Evolutionary conservation across 2,888 invertebrate species (phyloP).

Genomic region (Lasioglossum leucozonium): DNA sequence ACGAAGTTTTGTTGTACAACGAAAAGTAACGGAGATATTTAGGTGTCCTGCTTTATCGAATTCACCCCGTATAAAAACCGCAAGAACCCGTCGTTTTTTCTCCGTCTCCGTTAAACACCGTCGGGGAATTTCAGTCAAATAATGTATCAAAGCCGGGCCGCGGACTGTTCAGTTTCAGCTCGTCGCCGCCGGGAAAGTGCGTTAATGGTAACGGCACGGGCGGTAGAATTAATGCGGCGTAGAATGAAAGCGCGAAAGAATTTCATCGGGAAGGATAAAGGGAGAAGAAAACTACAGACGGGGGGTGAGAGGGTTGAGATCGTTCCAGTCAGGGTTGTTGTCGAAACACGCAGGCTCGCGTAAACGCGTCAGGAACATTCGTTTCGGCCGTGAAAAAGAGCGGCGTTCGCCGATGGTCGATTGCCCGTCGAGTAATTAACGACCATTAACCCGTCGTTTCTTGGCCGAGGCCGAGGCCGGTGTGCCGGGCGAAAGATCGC

Average conservation of each 20-base stretch:
- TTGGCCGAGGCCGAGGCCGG: constrained; percentile 1
- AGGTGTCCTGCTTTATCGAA: too few species aligned
- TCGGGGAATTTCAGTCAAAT: neutral
- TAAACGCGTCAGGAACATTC: neutral
- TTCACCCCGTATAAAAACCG: too few species aligned
- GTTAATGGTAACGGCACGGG: neutral
- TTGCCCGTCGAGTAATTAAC: constrained; percentile 50
- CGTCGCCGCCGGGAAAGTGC: neutral
- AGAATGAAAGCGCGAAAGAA: neutral
- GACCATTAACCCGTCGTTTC: constrained; percentile 46
- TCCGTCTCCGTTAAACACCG: neutral
- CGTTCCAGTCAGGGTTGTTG: neutral
- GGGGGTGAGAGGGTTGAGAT: neutral
- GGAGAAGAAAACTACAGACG: neutral
- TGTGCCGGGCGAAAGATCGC: constrained; percentile 45
- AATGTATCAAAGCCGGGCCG: neutral
- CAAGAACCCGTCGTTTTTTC: neutral
- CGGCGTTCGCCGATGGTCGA: constrained; percentile 27
- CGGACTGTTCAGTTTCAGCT: neutral
- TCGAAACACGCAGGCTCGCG: neutral
- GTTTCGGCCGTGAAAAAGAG: neutral
- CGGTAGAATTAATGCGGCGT: neutral
- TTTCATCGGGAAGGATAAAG: neutral
- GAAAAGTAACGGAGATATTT: too few species aligned
- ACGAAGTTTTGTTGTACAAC: too few species aligned